Evolutionary conservation across 2,797 vertebrate species (phyloP), one percentile per base, ranked within the genome.

Genomic region (Liparis tanakae): DNA sequence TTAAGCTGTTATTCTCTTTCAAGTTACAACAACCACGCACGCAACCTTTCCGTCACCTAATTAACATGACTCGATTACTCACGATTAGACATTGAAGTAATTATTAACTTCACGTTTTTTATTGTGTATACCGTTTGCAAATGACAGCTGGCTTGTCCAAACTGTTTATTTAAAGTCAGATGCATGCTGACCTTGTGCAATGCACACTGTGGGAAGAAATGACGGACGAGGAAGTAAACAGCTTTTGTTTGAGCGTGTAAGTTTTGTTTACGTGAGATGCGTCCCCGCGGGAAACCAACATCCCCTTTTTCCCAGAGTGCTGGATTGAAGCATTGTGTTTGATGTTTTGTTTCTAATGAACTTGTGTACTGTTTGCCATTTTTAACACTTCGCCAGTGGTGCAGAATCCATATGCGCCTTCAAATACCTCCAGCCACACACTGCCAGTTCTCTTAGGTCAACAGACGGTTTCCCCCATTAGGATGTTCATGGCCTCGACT

Each of bases 401-500:
- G 51, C 71, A 55, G 55, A 72, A 63, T 43, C 7, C 59, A 25
- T 41, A 10, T 75, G 50, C 72, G 67, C 78, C 66, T 44, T 79
- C 54, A 54, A 46, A 80, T 72, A 79, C 60, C 77, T 80, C 64
- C 68, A 75, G 62, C 33, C 55, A 77, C 65, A 64, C 80, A 64
- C 72, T 72, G 56, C 67, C 81, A 74, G 64, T 46, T 70, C 75
- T 72, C 57, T 81, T 67, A 55, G 69, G 78, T 73, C 69, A 34
- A 60, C 65, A 36, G 65, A 70, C 51, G 10, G 74, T 62, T 82
- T 86, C 76, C 85, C 65, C 74, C 73, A 80, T 84, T 72, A 77
- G 81, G 87, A 88, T 89, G 76, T 90, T 85, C 82, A 82, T 79
- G 76, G 85, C 74, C 82, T 79, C 30, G 20, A 79, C 62, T 76